Conservation (phyloP, 2,888 invertebrate species). For the Osedax frankpressi region DNA sequence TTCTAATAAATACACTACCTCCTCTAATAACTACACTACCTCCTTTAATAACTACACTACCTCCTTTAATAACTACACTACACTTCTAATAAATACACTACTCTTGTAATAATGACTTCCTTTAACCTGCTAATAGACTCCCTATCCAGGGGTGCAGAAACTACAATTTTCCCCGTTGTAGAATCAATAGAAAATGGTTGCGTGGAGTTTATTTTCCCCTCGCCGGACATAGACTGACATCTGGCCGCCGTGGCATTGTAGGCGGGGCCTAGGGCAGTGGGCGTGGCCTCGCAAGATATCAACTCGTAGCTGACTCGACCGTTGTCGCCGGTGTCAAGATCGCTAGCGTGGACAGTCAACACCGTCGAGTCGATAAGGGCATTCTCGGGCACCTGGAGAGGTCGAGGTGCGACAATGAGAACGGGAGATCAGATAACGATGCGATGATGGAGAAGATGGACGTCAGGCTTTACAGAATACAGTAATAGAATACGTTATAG, state of each 20-base stretch:
- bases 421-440: too few relatives aligned
- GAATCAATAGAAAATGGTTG: neutral
- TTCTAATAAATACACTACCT: too few relatives aligned
- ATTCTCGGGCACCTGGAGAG: neutral
- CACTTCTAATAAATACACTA: too few relatives aligned
- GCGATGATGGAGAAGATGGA: too few relatives aligned
- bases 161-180: neutral
- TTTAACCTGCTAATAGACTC: neutral
- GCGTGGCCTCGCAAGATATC: neutral
- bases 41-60: too few relatives aligned
- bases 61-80: too few relatives aligned
- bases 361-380: neutral
- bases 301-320: neutral
- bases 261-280: neutral
- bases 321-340: neutral
- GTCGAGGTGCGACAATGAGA: too few relatives aligned
- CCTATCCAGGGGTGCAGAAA: neutral
- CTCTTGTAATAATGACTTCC: too few relatives aligned
- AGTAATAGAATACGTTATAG: too few relatives aligned
- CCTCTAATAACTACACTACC: too few relatives aligned
- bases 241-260: too few relatives aligned
- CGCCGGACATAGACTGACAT: neutral
- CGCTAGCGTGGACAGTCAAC: neutral
- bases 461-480: too few relatives aligned
- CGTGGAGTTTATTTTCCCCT: neutral